Evolutionary conservation across 2,888 invertebrate species (phyloP).

Genomic region (Rhogogaster chlorosoma): DNA sequence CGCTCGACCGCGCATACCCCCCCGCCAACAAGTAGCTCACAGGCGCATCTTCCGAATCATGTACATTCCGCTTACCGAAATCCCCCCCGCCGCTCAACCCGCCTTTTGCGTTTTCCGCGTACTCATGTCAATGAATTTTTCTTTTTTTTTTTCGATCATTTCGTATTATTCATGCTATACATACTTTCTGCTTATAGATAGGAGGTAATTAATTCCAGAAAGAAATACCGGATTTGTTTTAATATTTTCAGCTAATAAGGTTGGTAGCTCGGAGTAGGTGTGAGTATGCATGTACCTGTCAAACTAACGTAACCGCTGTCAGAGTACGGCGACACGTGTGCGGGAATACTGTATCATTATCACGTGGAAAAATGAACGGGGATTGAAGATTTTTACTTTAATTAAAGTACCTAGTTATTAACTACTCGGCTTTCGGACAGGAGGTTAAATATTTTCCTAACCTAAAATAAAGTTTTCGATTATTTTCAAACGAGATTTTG

Average conservation of each 20-base stretch:
- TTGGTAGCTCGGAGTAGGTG: not conserved
- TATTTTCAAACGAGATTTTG: not conserved
- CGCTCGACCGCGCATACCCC: conserved; percentile 68
- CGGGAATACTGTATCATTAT: conserved; percentile 9
- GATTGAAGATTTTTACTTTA: not conserved
- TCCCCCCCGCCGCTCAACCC: conserved; percentile 27
- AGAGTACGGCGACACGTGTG: conserved; percentile 45
- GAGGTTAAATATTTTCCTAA: not conserved
- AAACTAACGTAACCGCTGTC: conserved; percentile 43
- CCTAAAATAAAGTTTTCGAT: not conserved
- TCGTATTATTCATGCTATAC: not conserved
- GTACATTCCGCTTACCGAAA: conserved; percentile 48
- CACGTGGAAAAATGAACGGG: not conserved
- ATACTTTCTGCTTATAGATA: not conserved
- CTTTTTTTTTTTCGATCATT: conserved; percentile 28
- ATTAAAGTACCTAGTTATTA: not conserved
- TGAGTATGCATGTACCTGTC: conserved; percentile 11
- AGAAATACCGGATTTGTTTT: not conserved
- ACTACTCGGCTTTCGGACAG: not conserved
- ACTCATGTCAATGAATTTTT: conserved; percentile 59
- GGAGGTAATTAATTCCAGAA: not conserved
- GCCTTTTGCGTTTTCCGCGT: conserved; percentile 37
- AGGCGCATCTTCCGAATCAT: conserved; percentile 54
- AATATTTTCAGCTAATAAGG: not conserved
- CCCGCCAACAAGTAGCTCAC: conserved; percentile 16